Percentiles rank a stretch among this genome's conserved stretches.
Conservation (phyloP, 1,140 invertebrate species). For the Hormaphis cornu region DNA sequence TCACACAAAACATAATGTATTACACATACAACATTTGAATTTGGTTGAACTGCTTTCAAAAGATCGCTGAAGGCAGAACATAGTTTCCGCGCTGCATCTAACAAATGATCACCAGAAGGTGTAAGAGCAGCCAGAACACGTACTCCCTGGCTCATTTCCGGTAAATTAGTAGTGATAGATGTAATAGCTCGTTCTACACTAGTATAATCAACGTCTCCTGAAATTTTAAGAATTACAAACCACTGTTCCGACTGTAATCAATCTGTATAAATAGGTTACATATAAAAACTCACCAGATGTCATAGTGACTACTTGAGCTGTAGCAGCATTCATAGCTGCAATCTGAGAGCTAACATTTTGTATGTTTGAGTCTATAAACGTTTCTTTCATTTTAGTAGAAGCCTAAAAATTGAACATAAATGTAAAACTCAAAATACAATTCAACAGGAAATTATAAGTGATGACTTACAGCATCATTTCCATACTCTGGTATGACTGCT, state of each 20-base stretch:
- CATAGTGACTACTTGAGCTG: slow-evolving; percentile 92
- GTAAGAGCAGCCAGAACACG: slow-evolving; percentile 90
- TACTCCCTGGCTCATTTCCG: slow-evolving; percentile 91
- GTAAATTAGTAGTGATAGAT: slow-evolving; percentile 91
- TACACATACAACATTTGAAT: slow-evolving; percentile 16
- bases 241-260: too few species aligned
- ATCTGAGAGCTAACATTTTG: slow-evolving; percentile 93
- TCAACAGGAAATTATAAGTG: not conserved
- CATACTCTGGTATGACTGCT: slow-evolving; percentile 69
- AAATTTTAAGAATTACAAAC: slow-evolving; percentile 44
- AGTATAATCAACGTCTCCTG: slow-evolving; percentile 82
- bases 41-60: slow-evolving; percentile 56
- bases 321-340: slow-evolving; percentile 98
- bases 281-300: slow-evolving; percentile 56
- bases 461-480: slow-evolving; percentile 56
- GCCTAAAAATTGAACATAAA: slow-evolving; percentile 45
- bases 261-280: slow-evolving; percentile 43
- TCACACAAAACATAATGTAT: not conserved
- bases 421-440: not conserved
- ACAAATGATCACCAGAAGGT: slow-evolving; percentile 74
- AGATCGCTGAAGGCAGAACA: slow-evolving; percentile 92
- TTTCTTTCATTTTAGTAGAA: slow-evolving; percentile 86
- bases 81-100: slow-evolving; percentile 84
- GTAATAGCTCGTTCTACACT: slow-evolving; percentile 93
- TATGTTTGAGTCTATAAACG: slow-evolving; percentile 87